Base-by-base conservation (phyloP, 2,888 invertebrate species). In the Hypercompe scribonia region DNA sequence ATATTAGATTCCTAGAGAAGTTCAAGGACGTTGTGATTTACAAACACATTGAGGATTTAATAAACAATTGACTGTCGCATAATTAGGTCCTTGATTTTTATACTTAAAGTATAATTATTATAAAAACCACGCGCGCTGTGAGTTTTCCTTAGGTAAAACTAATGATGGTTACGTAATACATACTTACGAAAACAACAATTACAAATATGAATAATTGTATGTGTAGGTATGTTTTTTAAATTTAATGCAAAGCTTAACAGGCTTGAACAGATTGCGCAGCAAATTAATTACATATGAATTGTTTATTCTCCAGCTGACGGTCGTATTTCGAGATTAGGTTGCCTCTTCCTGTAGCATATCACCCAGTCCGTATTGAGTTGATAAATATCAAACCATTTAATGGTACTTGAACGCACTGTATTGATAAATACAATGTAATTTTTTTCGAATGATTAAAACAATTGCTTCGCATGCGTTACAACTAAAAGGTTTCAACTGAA, bases 21-120 rank as follows among this genome's bases (percentile, higher is more conserved):
- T 87, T 86, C 85, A 84, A 85, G 85, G 86, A 78, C 81, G 79
- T 73, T 68, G 33, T 31, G 31, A 15, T 61, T 61, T 61, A 31
- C 7, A 65, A 64, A 34, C 33, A 34, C 21, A 36, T 36, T 65
- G 34, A 34, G 34, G 34, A 24, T 3, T 36, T 3, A 36, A 33
- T 1, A 65, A 8, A 24, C 4, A 65, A 36, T 10, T 13, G 15
- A 34, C n/a, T 65, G 5, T 58, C 28, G 33, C 10, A 34, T 33
- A 4, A 18, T 18, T 64, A 64, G 21, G 3, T 10, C 63, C 8
- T n/a, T 68, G 50, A 21, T 65, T 46, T 50, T 15, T 31, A 74
- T 71, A 78, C 74, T 50, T 24, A 24, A n/a, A n/a, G n/a, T n/a
- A n/a, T n/a, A n/a, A n/a, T n/a, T n/a, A n/a, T n/a, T n/a, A n/a